These are phyloP conservation scores for Litocranius walleri DNA, from an alignment of 2,113 vertebrate species.

Conservation along the genomic window DNA sequence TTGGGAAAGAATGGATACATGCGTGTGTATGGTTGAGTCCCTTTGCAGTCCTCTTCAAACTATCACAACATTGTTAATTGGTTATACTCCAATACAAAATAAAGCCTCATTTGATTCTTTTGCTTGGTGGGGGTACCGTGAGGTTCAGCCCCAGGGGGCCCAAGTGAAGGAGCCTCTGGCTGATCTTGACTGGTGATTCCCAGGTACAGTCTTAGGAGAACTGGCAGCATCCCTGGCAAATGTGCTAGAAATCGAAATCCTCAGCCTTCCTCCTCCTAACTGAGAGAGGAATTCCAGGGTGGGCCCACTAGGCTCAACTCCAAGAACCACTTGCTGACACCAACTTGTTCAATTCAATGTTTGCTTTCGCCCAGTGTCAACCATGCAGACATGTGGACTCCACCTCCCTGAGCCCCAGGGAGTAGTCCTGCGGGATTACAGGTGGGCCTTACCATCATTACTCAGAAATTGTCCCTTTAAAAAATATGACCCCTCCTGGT, in stretches of 20 bases:
- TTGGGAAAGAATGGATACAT: background rate
- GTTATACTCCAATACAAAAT: background rate
- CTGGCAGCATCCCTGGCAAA: background rate
- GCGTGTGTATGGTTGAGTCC: background rate
- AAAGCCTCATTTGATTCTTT: background rate
- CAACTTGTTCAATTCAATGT: background rate
- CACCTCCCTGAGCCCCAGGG: accelerated
- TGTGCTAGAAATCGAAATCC: background rate
- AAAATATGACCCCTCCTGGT: accelerated
- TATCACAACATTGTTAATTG: background rate
- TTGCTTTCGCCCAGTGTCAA: background rate
- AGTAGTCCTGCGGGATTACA: background rate
- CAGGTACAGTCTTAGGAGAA: background rate
- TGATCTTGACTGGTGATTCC: background rate
- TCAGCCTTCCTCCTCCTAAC: no score
- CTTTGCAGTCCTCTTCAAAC: background rate
- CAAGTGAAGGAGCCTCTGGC: background rate
- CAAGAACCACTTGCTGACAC: background rate
- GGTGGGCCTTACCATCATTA: no score
- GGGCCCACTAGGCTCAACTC: background rate
- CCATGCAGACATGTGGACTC: background rate
- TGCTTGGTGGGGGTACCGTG: background rate
- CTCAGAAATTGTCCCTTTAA: background rate
- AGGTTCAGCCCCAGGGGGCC: background rate
- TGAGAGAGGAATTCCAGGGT: no score